Conservation (phyloP, 2,888 invertebrate genomes). For the Himalopsyche kuldschensis region DNA sequence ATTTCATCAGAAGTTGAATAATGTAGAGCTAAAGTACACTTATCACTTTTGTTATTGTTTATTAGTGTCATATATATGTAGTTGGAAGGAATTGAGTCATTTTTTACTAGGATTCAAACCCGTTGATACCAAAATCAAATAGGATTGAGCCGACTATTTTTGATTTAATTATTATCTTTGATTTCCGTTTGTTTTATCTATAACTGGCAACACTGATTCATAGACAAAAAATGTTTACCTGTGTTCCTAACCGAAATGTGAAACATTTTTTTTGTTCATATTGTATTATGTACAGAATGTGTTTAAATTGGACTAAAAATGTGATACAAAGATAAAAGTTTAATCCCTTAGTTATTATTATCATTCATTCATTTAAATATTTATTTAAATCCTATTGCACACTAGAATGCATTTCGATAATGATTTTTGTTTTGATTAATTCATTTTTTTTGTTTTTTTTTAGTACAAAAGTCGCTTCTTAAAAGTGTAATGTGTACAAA, state of each 20-base stretch:
- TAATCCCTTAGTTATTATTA: neutral
- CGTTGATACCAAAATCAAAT: too few species aligned
- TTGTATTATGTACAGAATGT: neutral
- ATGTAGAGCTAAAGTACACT: too few species aligned
- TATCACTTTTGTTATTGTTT: too few species aligned
- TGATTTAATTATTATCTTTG: too few species aligned
- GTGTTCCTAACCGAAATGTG: neutral
- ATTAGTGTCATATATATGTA: too few species aligned
- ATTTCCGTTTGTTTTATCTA: too few species aligned
- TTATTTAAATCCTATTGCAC: neutral
- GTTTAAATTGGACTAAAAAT: conserved; percentile 7
- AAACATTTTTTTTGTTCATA: neutral
- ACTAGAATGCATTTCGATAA: neutral
- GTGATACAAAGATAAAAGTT: conserved; percentile 4
- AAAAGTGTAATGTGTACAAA: neutral
- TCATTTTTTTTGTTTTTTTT: neutral
- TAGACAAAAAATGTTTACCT: too few species aligned
- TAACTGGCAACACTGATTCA: too few species aligned
- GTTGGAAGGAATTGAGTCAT: too few species aligned
- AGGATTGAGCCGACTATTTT: too few species aligned
- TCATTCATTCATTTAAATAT: neutral
- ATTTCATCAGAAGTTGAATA: too few species aligned
- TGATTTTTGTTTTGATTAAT: neutral
- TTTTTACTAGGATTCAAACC: too few species aligned
- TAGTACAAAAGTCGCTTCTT: neutral